Evolutionary conservation across 2,888 invertebrate genomes (phyloP), one percentile per base, ranked within the genome.

Genomic region (Tiphia femorata): DNA sequence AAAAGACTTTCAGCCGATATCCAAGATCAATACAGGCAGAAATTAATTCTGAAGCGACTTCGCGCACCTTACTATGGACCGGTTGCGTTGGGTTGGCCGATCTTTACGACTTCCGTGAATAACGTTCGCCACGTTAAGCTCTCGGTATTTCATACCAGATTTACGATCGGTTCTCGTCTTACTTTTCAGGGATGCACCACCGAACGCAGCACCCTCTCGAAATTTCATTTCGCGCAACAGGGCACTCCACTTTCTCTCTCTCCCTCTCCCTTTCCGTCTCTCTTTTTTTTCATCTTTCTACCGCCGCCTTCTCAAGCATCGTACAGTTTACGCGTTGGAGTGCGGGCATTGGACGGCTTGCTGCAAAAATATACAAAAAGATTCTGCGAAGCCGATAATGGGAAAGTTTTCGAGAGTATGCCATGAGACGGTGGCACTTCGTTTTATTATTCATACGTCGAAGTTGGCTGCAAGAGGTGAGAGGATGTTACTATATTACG

Each of bases 71-170:
- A n/a, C n/a, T n/a, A n/a, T n/a, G n/a, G n/a, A n/a, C n/a, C n/a
- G n/a, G n/a, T n/a, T n/a, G n/a, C n/a, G n/a, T n/a, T n/a, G n/a
- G n/a, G n/a, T n/a, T n/a, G n/a, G 20, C 2, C 12, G 6, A 20
- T 44, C 20, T 30, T 30, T 30, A n/a, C 30, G 30, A 30, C 8
- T n/a, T 35, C 19, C 48, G 10, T 2, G 48, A 54, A 54, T 40
- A 49, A 42, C 29, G 38, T 49, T 40, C 40, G 20, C 44, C 44
- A 43, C 33, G 40, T 55, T 44, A 55, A 49, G 49, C 43, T 55
- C 49, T 43, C 17, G 23, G 23, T 23, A 16, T 30, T 20, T 14
- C 38, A 3, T 2, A 7, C 7, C 25, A 19, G 44, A 55, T 55
- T 55, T 44, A 33, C 16, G 43, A 33, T 35, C 44, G 3, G 3